Evolutionary conservation across 2,797 vertebrate species (phyloP).

Genomic region (Strix occidentalis): DNA sequence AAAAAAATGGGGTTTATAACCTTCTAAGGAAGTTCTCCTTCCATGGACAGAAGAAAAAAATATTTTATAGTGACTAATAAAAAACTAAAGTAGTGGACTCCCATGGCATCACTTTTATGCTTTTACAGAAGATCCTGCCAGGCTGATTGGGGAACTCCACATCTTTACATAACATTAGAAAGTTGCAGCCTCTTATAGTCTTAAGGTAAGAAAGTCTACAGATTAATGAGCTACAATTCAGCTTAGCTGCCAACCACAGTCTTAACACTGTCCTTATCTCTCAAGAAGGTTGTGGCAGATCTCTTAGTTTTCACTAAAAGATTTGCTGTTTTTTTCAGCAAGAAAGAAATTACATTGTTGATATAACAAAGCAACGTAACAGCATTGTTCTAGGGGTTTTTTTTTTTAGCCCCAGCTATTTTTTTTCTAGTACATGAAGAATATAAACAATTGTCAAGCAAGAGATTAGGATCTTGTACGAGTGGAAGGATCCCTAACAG

Average conservation of each 20-base stretch:
- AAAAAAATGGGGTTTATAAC: background rate
- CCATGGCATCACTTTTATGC: background rate
- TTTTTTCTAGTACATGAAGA: background rate
- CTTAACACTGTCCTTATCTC: background rate
- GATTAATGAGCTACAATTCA: background rate
- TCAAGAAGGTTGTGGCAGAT: background rate
- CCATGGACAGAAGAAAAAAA: background rate
- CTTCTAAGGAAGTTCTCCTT: background rate
- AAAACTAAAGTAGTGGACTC: background rate
- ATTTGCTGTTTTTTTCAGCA: background rate
- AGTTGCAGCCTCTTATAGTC: background rate
- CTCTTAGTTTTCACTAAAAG: background rate
- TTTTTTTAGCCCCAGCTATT: background rate
- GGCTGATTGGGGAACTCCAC: background rate
- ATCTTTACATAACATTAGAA: background rate
- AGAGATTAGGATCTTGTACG: background rate
- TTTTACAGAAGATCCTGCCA: background rate
- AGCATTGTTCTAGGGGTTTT: background rate
- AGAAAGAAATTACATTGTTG: background rate
- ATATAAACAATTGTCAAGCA: background rate
- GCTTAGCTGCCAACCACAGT: background rate
- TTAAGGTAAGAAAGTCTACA: background rate
- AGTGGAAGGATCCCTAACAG: background rate
- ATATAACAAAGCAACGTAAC: background rate
- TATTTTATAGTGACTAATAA: background rate